Conservation (phyloP, 2,888 invertebrate genomes). For the Eudasyphora cyanicolor region DNA sequence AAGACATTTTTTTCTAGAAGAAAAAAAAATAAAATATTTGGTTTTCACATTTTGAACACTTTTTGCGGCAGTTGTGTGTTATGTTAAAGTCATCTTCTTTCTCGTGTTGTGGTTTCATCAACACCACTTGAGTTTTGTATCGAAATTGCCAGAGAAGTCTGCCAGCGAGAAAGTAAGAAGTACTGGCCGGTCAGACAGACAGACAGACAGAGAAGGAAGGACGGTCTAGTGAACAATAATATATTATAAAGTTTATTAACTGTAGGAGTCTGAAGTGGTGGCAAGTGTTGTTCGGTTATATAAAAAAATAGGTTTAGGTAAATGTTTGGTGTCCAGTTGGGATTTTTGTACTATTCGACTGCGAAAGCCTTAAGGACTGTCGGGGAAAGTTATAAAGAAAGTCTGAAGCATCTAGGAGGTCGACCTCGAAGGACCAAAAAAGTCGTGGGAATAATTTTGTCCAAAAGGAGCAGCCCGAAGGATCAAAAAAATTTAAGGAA, state of each 20-base stretch:
- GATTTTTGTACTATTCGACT: no score
- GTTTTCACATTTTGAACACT: constrained; percentile 6
- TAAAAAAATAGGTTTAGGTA: no score
- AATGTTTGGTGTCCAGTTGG: no score
- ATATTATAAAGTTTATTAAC: constrained; percentile 53
- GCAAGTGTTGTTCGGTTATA: background rate
- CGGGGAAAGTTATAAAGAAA: no score
- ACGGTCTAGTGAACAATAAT: constrained; percentile 13
- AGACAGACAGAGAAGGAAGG: background rate
- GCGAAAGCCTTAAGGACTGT: no score
- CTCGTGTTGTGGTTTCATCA: background rate
- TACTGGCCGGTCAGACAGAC: background rate
- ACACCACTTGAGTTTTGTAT: background rate
- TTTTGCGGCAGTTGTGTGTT: background rate
- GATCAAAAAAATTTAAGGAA: no score
- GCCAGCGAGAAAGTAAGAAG: background rate
- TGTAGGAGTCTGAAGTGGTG: background rate
- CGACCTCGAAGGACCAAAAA: no score
- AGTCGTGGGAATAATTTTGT: no score
- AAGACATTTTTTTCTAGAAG: background rate
- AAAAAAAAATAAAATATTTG: background rate
- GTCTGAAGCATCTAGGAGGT: no score
- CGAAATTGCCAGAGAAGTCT: background rate
- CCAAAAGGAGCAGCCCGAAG: no score
- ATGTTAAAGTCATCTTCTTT: constrained; percentile 6